Evolutionary conservation across 2,113 vertebrate genomes (phyloP).

Genomic region (Pygoscelis antarcticus): DNA sequence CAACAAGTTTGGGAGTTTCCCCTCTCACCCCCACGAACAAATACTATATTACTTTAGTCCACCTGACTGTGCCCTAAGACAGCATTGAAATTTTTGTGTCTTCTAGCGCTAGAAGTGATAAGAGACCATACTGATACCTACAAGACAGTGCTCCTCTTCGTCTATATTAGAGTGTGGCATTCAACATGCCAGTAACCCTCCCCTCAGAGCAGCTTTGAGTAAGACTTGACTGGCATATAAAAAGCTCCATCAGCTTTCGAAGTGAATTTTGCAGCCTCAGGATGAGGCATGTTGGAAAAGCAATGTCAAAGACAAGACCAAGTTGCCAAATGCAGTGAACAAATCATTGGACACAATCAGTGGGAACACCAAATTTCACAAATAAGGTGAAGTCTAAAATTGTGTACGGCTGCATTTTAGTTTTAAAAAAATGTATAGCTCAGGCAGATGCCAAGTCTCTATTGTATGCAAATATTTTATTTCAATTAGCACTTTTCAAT

Average conservation of each 20-base stretch:
- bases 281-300: neutral
- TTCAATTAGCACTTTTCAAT: conserved; percentile 66
- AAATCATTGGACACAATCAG: neutral
- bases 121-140: neutral
- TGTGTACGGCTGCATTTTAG: neutral
- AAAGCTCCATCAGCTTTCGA: neutral
- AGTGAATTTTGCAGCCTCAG: neutral
- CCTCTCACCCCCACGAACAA: rapidly evolving
- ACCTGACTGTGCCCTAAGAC: neutral
- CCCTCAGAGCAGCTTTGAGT: neutral
- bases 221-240: neutral
- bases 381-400: neutral
- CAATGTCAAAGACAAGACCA: neutral
- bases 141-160: rapidly evolving
- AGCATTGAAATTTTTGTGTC: neutral
- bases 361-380: neutral
- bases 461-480: conserved; percentile 64
- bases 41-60: neutral
- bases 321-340: neutral
- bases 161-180: rapidly evolving
- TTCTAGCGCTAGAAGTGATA: neutral
- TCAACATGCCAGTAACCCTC: neutral
- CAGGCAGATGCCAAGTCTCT: neutral
- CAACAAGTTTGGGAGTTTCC: neutral
- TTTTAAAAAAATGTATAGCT: neutral